These are phyloP conservation scores for Rhinopomastus cyanomelas DNA, from an alignment of 2,113 vertebrate species.

Conservation along the genomic window DNA sequence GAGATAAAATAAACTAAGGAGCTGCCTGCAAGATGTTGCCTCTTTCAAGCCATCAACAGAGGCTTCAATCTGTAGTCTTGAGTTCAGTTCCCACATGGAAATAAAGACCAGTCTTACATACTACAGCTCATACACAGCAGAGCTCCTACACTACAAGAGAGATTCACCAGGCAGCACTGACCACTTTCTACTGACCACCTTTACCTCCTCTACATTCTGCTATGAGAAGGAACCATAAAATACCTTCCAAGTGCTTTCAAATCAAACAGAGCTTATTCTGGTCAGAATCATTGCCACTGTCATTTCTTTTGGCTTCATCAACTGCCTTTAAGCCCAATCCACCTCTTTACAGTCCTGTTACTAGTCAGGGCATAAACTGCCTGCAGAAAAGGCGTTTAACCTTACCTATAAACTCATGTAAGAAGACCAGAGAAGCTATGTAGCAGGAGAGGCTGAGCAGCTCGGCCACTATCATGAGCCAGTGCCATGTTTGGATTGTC, in stretches of 20 bases:
- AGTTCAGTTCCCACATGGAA: neutral
- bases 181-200: neutral
- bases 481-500: conserved; percentile 97
- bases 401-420: conserved; percentile 96
- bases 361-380: neutral
- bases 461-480: conserved; percentile 97
- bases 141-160: neutral
- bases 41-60: neutral
- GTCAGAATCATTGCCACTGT: neutral
- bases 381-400: neutral
- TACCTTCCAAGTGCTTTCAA: neutral
- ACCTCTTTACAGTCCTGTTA: neutral
- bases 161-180: neutral
- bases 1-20: neutral
- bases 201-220: neutral
- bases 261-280: neutral
- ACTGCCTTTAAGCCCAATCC: neutral
- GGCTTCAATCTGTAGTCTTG: neutral
- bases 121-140: fast-evolving
- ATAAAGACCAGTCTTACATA: neutral
- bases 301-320: neutral
- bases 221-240: neutral
- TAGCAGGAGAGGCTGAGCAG: conserved; percentile 94
- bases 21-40: neutral
- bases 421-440: conserved; percentile 93